Evolutionary conservation across 1,140 invertebrate species (phyloP), one percentile per base, ranked within the genome.

Genomic region (Rhizoglyphus robini): DNA sequence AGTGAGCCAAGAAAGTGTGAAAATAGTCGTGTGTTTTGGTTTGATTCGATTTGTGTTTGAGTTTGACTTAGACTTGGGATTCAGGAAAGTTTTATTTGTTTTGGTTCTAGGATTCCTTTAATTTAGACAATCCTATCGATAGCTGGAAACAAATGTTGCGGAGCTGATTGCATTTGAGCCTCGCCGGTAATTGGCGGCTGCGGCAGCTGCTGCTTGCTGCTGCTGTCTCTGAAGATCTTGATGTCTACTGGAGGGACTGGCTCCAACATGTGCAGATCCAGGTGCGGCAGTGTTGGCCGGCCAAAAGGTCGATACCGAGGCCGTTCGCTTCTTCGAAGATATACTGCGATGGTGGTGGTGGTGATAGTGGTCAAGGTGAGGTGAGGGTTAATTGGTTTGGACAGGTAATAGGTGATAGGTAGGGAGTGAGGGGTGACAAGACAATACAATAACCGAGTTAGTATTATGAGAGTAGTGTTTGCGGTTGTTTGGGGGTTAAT

Each of bases 141-240:
- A 41, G 18, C 18, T 41, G 18, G 36, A 41, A 41, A 18, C 36
- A 18, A 41, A 41, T 18, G 36, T 11, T 8, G 8, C 18, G 36
- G 89, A 88, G 76, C 87, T 88, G 75, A 65, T 61, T 62, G 59
- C 65, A 60, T 60, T 66, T 59, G 61, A 66, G 64, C 65, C 65
- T 68, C 64, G 59, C 63, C 65, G 65, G 65, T 68, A 90, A 88
- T 30, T 87, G 86, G 11, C 88, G 88, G 68, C 86, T 85, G 71
- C 87, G 84, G 76, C 89, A 87, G 49, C 86, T 82, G 8, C 51
- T 25, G 51, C 15, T 5, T 25, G 20, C 51, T 5, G 20, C 51
- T 54, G 20, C 15, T 54, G 51, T 8, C 41, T 15, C 15, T 46
- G 41, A 15, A 15, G 41, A 15, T 46, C 41, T 23, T 46, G 41